Evolutionary conservation across 92 coral and sea anemone species (phyloP).

Genomic region (Palythoa grandis): DNA sequence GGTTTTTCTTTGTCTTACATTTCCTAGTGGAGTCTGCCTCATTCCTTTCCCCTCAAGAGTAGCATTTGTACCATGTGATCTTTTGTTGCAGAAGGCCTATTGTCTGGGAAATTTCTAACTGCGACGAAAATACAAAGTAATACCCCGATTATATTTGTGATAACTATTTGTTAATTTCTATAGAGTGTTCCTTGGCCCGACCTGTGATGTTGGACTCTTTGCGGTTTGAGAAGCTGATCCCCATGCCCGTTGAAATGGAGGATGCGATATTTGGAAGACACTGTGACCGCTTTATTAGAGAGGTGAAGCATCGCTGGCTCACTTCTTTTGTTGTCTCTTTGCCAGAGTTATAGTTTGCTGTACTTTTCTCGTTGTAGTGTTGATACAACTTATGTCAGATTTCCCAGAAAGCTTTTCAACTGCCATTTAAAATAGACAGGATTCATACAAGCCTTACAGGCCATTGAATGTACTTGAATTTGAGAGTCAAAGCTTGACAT

Average conservation of each 20-base stretch:
- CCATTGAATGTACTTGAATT: too few species aligned
- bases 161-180: not conserved
- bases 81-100: too few species aligned
- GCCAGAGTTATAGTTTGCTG: not conserved
- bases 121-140: not conserved
- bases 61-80: too few species aligned
- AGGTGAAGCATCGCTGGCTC: constrained; percentile 42
- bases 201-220: constrained; percentile 61
- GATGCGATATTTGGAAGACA: constrained; percentile 81
- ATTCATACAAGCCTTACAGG: too few species aligned
- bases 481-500: too few species aligned
- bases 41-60: too few species aligned
- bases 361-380: too few species aligned
- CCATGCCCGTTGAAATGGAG: constrained; percentile 86
- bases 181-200: constrained; percentile 63
- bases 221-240: constrained; percentile 59
- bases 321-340: not conserved
- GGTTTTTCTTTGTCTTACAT: too few species aligned
- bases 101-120: not conserved
- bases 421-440: not conserved
- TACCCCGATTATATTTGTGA: too few species aligned
- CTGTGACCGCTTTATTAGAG: constrained; percentile 74
- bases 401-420: not conserved
- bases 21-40: too few species aligned
- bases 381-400: not conserved